These are phyloP conservation scores for Raja brachyura DNA, from an alignment of 2,113 vertebrate genomes.

Conservation along the genomic window DNA sequence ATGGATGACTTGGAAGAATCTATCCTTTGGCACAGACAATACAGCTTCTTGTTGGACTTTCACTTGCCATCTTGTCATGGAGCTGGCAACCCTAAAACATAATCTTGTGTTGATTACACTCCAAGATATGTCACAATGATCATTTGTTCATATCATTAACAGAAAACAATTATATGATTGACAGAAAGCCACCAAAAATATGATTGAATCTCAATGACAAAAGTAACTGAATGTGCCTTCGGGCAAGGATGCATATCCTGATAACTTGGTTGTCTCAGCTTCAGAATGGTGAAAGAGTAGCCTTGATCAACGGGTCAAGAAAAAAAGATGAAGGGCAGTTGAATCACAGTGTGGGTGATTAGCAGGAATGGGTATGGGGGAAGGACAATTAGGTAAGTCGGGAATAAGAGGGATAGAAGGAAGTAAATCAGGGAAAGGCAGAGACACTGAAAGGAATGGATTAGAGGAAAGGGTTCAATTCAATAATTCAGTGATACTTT, in stretches of 20 bases:
- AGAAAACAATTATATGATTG: not conserved
- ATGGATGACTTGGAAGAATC: not conserved
- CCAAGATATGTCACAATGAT: not conserved
- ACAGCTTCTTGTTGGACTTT: not conserved
- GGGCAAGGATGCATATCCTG: not conserved
- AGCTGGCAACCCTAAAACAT: not conserved
- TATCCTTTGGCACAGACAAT: conserved; percentile 6
- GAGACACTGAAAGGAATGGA: not conserved
- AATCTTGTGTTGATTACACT: conserved; percentile 15
- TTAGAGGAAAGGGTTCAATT: not conserved
- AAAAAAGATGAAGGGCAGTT: not conserved
- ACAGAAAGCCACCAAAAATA: not conserved
- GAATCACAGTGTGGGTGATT: not conserved
- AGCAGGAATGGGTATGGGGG: not conserved
- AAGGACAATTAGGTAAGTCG: not conserved
- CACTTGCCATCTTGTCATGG: not conserved
- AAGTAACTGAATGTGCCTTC: not conserved
- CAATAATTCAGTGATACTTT: too few relatives aligned
- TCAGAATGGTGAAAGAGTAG: not conserved
- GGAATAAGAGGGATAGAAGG: not conserved
- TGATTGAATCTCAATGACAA: not conserved
- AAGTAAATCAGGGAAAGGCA: not conserved
- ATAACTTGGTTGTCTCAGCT: not conserved
- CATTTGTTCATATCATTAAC: not conserved
- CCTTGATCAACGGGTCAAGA: not conserved